Conservation (phyloP, 2,888 invertebrate species). For the Blera fallax region DNA sequence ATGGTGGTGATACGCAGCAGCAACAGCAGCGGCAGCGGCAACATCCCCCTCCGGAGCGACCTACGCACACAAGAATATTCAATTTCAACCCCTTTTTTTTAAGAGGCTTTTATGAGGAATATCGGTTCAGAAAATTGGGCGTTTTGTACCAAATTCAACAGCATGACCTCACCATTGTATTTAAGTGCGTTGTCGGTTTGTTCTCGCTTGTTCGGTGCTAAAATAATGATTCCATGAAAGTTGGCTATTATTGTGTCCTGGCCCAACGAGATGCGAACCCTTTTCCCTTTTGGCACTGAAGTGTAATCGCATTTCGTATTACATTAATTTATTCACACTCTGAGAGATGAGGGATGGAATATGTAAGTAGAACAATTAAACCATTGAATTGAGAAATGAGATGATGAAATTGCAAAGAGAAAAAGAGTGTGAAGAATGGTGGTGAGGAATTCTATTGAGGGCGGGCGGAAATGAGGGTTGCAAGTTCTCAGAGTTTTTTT, state of each 20-base stretch:
- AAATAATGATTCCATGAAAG: conserved; percentile 41
- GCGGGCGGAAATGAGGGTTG: neutral
- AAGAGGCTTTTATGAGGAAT: conserved; percentile 17
- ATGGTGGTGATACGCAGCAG: neutral
- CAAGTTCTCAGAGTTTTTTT: neutral
- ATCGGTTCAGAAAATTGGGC: conserved; percentile 47
- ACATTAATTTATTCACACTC: conserved; percentile 69
- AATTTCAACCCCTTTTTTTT: conserved; percentile 43
- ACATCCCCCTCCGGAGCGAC: neutral
- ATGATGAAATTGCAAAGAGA: conserved; percentile 18
- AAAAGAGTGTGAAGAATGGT: neutral
- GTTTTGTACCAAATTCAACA: conserved; percentile 57
- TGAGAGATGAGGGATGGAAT: neutral
- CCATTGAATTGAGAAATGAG: conserved; percentile 43
- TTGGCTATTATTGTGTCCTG: neutral
- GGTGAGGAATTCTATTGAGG: neutral
- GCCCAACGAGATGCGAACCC: conserved; percentile 1
- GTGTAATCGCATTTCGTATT: conserved; percentile 69
- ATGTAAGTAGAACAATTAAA: conserved; percentile 65
- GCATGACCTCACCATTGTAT: conserved; percentile 19
- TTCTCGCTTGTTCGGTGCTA: neutral
- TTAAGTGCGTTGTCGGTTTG: conserved; percentile 24
- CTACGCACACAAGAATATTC: neutral
- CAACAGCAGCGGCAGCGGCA: too few species aligned
- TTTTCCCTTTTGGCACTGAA: conserved; percentile 55